Conservation (phyloP, 2,888 invertebrate species). For the Cheilosia vernalis region DNA sequence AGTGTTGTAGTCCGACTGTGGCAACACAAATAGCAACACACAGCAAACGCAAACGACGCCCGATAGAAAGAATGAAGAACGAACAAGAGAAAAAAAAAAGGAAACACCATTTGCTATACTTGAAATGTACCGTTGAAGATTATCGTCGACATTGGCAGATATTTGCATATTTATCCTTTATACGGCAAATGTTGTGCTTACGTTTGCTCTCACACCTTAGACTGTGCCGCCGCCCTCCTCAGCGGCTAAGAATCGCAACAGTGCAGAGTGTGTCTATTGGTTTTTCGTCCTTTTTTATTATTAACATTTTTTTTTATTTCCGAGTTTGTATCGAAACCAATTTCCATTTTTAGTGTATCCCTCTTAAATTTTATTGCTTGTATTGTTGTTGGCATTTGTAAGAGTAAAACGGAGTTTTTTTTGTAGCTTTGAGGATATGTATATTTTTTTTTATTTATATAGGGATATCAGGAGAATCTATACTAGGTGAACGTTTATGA, state of each 20-base stretch:
- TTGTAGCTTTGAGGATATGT: slow-evolving; percentile 44
- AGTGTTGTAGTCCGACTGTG: slow-evolving; percentile 24
- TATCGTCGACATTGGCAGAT: slow-evolving; percentile 74
- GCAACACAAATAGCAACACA: slow-evolving; percentile 33
- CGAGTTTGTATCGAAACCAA: slow-evolving; percentile 72
- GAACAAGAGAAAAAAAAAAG: neutral
- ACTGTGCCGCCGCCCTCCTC: neutral
- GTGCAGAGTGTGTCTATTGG: slow-evolving; percentile 63
- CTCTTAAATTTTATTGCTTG: slow-evolving; percentile 75
- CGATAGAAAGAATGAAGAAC: neutral
- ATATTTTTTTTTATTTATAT: slow-evolving; percentile 34
- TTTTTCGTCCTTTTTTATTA: slow-evolving; percentile 64
- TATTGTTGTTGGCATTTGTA: slow-evolving; percentile 75
- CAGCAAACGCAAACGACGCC: neutral
- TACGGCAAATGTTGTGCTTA: slow-evolving; percentile 73
- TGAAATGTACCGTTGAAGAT: slow-evolving; percentile 73
- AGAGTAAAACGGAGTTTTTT: slow-evolving; percentile 55
- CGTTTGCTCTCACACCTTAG: slow-evolving; percentile 72
- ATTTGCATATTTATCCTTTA: slow-evolving; percentile 75
- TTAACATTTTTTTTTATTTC: slow-evolving; percentile 42
- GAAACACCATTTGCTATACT: slow-evolving; percentile 72
- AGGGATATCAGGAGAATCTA: slow-evolving; percentile 47
- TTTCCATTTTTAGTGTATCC: slow-evolving; percentile 74
- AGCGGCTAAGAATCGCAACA: slow-evolving; percentile 41
- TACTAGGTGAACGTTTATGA: slow-evolving; percentile 69